These are phyloP conservation scores for Drosophila kepulauana DNA, from an alignment of 1,140 invertebrate species.

Conservation along the genomic window DNA sequence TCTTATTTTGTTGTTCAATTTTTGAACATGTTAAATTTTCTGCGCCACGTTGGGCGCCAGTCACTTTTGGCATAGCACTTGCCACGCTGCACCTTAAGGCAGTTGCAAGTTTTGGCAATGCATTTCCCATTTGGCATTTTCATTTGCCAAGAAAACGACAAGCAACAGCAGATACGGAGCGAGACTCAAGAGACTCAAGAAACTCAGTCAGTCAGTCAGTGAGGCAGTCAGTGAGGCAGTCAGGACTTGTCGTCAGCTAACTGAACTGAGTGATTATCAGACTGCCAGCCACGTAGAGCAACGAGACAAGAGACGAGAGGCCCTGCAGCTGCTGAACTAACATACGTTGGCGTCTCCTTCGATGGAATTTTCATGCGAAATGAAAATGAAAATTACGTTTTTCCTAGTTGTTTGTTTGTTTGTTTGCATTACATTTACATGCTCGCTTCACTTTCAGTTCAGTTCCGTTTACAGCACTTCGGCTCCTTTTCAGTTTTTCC, in stretches of 20 bases:
- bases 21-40: too few species aligned
- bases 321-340: not conserved
- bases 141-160: conserved; percentile 33
- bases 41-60: conserved; percentile 28
- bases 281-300: conserved; percentile 36
- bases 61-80: not conserved
- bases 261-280: conserved; percentile 74
- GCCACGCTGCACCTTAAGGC: conserved; percentile 8
- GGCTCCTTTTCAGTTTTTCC: not conserved
- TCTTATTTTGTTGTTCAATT: too few species aligned
- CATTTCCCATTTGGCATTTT: conserved; percentile 24
- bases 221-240: not conserved
- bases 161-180: not conserved
- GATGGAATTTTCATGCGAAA: conserved; percentile 21
- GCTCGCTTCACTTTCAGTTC: conserved; percentile 24
- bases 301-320: not conserved
- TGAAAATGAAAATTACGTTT: conserved; percentile 75
- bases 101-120: conserved; percentile 29
- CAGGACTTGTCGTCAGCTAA: conserved; percentile 14
- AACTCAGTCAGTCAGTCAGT: too few species aligned
- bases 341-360: not conserved
- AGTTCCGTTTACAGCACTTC: not conserved
- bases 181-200: not conserved
- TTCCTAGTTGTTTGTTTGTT: conserved; percentile 53
- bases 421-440: conserved; percentile 62